These are phyloP conservation scores for Brenthis hecate DNA, from an alignment of 2,888 invertebrate species.

Conservation along the genomic window DNA sequence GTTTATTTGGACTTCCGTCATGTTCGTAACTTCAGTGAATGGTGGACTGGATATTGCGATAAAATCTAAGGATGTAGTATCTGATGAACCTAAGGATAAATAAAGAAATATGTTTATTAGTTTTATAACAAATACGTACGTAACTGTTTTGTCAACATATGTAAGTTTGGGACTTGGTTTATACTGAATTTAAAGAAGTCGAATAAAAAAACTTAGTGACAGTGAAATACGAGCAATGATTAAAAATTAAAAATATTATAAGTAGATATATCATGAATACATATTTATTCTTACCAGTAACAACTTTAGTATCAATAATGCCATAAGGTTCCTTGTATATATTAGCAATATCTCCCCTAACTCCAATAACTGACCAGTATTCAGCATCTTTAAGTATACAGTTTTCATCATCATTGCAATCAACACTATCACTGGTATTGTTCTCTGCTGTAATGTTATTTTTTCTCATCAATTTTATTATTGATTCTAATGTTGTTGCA, in stretches of 20 bases:
- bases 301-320: slow-evolving; percentile 81
- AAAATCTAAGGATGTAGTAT: slow-evolving; percentile 52
- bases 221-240: not conserved
- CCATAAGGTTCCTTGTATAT: slow-evolving; percentile 67
- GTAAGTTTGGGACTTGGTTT: no score
- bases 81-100: slow-evolving; percentile 41
- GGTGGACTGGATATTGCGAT: slow-evolving; percentile 70
- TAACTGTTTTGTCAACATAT: not conserved
- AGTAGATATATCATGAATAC: slow-evolving; percentile 1
- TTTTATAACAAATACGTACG: not conserved
- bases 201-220: no score
- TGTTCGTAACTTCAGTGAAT: slow-evolving; percentile 56
- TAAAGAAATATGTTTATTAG: slow-evolving; percentile 29
- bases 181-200: no score
- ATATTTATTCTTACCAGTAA: slow-evolving; percentile 60
- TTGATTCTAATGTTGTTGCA: slow-evolving; percentile 63
- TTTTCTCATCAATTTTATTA: slow-evolving; percentile 68
- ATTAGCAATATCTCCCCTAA: slow-evolving; percentile 65
- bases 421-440: slow-evolving; percentile 49
- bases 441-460: slow-evolving; percentile 65
- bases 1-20: slow-evolving; percentile 55
- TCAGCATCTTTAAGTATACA: slow-evolving; percentile 58
- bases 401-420: slow-evolving; percentile 51
- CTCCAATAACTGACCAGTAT: slow-evolving; percentile 65
- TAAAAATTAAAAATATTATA: slow-evolving; percentile 5